Evolutionary conservation across 1,140 invertebrate genomes (phyloP), one percentile per base, ranked within the genome.

Genomic region (Drosophila mauritiana): DNA sequence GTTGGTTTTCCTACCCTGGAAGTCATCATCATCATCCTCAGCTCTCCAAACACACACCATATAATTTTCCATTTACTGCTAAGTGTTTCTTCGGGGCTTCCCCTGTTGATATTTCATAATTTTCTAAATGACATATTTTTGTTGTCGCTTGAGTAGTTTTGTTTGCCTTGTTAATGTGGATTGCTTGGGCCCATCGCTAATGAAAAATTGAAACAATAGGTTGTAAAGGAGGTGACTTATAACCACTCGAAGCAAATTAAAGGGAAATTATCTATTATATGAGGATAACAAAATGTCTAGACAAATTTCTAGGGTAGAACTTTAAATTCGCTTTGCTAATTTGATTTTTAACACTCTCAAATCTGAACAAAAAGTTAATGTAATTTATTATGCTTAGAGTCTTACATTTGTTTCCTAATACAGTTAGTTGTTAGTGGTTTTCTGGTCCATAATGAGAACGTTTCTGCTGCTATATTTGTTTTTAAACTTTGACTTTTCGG

Each of bases 61-160:
- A 65, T 85, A 67, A 85, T 85, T 88, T 86, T 77, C 68, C 84
- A 86, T 77, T 83, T 86, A 79, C 67, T 61, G 72, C 56, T 77
- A 88, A 86, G 84, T 86, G 83, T 88, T 83, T 77, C 34, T 83
- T 49, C 56, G 67, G 63, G 49, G 51, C 54, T 70, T 22, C 57
- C 56, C 56, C 51, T 83, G 63, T 70, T 63, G 45, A 65, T 85
- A 75, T 79, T 86, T 73, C 83, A 88, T 86, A 86, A 83, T 88
- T 86, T 72, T 82, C 75, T 53, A 76, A 83, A 79, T 88, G 79
- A 88, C 75, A 86, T 88, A 76, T 88, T 88, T 80, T 52, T 58
- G 55, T 72, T 73, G 72, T 79, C 83, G 79, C 79, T 83, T 62
- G 75, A 88, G 54, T 79, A 76, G 83, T 79, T 86, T 62, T 86